Base-by-base conservation (phyloP, 2,113 vertebrate species). In the Microcebus griseorufus region DNA sequence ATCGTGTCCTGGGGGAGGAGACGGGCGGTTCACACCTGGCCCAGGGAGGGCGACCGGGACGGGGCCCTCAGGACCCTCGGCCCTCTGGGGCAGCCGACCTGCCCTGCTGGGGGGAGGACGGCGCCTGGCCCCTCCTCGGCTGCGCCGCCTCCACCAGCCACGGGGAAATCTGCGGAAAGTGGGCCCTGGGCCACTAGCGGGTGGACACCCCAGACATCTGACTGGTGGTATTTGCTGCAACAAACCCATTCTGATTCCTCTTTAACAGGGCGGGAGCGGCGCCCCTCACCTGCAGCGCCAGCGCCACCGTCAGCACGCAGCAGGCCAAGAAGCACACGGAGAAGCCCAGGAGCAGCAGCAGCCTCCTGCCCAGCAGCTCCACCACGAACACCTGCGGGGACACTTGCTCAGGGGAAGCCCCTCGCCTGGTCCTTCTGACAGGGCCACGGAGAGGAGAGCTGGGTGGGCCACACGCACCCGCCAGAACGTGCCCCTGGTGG, bases 331-430 rank as follows among this genome's bases (percentile, higher is more conserved):
- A 99, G 98, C 99, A 99, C 96, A 99, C 95, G 16, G 98, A 98
- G 96, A 99, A 99, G 6, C 99, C 99, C 23, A 98, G 95, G 39
- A 99, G 99, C 16, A 99, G 98, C 12, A 99, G 98, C 29, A 99
- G 55, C 69, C 98, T 98, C 76, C 99, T 98, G 0, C 99, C 99
- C 62, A 99, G 88, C 9, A 98, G 98, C 90, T 99, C 99, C 76
- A 99, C 99, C 0, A 99, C 98, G 83, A 99, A 99, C 53, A 99
- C 98, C 99, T 99, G 97, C 0, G 75, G 51, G 92, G 78, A 53
- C 51, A 55, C 5, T 17, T 55, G 53, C 0, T 17, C 10, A 13
- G 75, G 12, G 55, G 2, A 23, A 23, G 1, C n/a, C 2, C 9
- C 76, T 34, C 8, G 1, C 42, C 51, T 2, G 10, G 9, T 16